These are phyloP conservation scores for Calameuta pallipes DNA, from an alignment of 2,888 invertebrate species.

Conservation along the genomic window DNA sequence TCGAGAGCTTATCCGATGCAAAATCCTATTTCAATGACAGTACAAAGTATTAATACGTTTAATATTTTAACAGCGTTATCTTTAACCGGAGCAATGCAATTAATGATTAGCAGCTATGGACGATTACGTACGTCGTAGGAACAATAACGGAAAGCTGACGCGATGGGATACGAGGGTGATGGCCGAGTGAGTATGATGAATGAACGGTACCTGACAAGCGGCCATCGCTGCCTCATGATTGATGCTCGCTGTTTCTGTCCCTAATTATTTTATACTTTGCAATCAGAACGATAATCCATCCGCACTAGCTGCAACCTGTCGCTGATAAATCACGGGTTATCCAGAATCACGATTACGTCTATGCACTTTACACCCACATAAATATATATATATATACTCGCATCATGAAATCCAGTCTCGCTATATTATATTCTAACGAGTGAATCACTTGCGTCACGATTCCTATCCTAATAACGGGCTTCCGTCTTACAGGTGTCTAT, in stretches of 20 bases:
- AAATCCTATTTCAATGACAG: not conserved
- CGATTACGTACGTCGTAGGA: constrained; percentile 48
- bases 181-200: constrained; percentile 65
- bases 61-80: constrained; percentile 53
- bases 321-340: constrained; percentile 61
- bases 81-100: constrained; percentile 44
- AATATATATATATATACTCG: not conserved
- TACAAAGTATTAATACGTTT: constrained; percentile 46
- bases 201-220: constrained; percentile 62
- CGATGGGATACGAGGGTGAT: constrained; percentile 53
- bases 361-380: constrained; percentile 11
- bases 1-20: not conserved
- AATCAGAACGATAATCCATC: constrained; percentile 66
- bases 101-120: constrained; percentile 60
- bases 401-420: not conserved
- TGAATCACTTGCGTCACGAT: not conserved
- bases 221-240: constrained; percentile 62
- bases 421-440: not conserved
- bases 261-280: constrained; percentile 68
- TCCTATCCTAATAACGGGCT: not conserved
- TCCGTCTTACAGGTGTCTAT: not conserved
- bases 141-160: constrained; percentile 49
- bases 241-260: constrained; percentile 61
- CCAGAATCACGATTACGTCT: constrained; percentile 31
- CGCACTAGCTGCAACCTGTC: constrained; percentile 59